phyloP scores from a whole-genome alignment of 2,113 vertebrate genomes.

The Salminus brasiliensis region DNA sequence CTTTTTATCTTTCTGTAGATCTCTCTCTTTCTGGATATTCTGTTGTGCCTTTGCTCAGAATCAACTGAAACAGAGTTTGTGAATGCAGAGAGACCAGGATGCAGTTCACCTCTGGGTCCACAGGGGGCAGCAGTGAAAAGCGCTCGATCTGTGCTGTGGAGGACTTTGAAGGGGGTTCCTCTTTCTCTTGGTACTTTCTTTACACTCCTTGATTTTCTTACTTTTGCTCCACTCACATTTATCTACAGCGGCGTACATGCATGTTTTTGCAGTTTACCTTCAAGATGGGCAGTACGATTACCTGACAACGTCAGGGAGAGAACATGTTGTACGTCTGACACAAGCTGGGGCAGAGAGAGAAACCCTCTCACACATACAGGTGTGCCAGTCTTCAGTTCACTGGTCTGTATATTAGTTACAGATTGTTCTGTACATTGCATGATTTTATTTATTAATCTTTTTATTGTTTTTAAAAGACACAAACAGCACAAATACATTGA shows the following conservation, averaged over 20 bases:
- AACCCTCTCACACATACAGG: slow-evolving; percentile 83
- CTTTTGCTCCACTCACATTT: not conserved
- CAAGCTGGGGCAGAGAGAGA: slow-evolving; percentile 59
- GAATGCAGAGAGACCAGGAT: slow-evolving; percentile 61
- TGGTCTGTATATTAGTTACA: not conserved
- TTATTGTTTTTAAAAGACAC: too few relatives aligned
- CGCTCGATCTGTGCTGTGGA: slow-evolving; percentile 84
- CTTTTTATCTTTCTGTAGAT: slow-evolving; percentile 73
- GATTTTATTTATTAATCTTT: too few relatives aligned
- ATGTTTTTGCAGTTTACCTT: slow-evolving; percentile 74
- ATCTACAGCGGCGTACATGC: not conserved
- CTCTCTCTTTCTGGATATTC: slow-evolving; percentile 91
- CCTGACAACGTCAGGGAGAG: slow-evolving; percentile 79
- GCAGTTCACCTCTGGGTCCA: slow-evolving; percentile 51
- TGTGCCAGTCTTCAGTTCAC: slow-evolving; percentile 32
- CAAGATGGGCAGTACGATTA: slow-evolving; percentile 82
- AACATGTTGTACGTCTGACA: slow-evolving; percentile 82
- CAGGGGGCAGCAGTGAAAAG: slow-evolving; percentile 62
- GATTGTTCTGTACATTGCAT: not conserved
- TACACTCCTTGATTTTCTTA: not conserved
- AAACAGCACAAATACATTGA: too few relatives aligned
- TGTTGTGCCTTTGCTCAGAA: slow-evolving; percentile 86
- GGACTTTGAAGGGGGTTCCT: slow-evolving; percentile 76
- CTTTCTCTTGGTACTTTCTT: slow-evolving; percentile 79
- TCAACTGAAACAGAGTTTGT: slow-evolving; percentile 79